phyloP scores from a whole-genome alignment of 2,888 invertebrate species.

The Penaeus monodon region DNA sequence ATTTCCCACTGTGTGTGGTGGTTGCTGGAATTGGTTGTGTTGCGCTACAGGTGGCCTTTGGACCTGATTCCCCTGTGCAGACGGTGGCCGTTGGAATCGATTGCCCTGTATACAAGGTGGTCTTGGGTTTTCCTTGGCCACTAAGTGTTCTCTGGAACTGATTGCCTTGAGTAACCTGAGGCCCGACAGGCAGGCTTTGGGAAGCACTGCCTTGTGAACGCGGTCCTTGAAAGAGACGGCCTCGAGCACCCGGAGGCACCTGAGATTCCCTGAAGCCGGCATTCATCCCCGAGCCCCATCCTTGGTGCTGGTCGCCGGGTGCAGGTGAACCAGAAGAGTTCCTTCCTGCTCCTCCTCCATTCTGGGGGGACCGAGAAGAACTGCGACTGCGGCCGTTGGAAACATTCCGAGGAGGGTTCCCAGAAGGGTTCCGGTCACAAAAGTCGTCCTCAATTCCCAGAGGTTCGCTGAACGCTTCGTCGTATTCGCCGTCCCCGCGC shows the following conservation, averaged over 20 bases:
- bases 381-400: too few relatives aligned
- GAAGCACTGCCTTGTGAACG: neutral
- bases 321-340: too few relatives aligned
- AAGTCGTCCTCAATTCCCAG: conserved; percentile 22
- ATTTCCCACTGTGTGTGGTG: neutral
- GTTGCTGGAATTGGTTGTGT: neutral
- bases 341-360: too few relatives aligned
- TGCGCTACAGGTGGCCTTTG: neutral
- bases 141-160: too few relatives aligned
- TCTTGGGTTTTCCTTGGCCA: neutral
- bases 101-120: neutral
- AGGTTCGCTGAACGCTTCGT: conserved; percentile 38
- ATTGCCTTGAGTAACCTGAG: neutral
- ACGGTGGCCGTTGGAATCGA: neutral
- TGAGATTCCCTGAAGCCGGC: neutral
- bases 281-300: neutral
- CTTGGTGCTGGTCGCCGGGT: too few relatives aligned
- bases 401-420: too few relatives aligned
- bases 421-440: too few relatives aligned
- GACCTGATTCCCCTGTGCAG: neutral
- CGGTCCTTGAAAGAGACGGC: neutral
- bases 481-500: conserved; percentile 15
- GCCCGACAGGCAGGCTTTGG: neutral
- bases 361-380: too few relatives aligned
- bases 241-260: neutral